Conservation (phyloP, 2,113 vertebrate genomes). For the Leptodactylus fuscus region DNA sequence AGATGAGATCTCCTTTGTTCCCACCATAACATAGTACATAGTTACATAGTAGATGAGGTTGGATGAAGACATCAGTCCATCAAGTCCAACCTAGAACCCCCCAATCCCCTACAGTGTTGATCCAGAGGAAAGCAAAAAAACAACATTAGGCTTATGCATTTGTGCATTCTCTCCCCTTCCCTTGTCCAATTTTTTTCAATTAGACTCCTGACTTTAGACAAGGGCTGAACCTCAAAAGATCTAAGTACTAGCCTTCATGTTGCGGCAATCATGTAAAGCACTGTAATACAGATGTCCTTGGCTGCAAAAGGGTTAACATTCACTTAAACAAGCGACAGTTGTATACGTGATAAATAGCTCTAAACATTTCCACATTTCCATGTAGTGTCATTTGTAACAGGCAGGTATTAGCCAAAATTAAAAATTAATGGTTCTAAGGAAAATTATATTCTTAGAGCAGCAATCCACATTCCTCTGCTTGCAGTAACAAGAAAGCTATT, state of each 20-base stretch:
- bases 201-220: not conserved
- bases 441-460: slow-evolving; percentile 32
- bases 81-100: no score
- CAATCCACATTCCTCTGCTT: slow-evolving; percentile 48
- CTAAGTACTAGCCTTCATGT: not conserved
- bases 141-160: no score
- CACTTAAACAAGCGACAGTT: not conserved
- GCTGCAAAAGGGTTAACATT: not conserved
- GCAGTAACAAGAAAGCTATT: slow-evolving; percentile 57
- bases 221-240: not conserved
- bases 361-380: slow-evolving; percentile 25
- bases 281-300: not conserved
- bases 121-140: no score
- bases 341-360: not conserved
- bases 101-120: no score
- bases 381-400: slow-evolving; percentile 38
- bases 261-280: no score
- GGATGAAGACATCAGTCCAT: no score
- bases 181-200: no score
- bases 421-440: slow-evolving; percentile 24
- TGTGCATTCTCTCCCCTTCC: no score
- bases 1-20: no score
- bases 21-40: no score
- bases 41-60: no score
- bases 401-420: slow-evolving; percentile 28